These are phyloP conservation scores for Leptopilina clavipes DNA, from an alignment of 1,140 invertebrate genomes.

Conservation along the genomic window DNA sequence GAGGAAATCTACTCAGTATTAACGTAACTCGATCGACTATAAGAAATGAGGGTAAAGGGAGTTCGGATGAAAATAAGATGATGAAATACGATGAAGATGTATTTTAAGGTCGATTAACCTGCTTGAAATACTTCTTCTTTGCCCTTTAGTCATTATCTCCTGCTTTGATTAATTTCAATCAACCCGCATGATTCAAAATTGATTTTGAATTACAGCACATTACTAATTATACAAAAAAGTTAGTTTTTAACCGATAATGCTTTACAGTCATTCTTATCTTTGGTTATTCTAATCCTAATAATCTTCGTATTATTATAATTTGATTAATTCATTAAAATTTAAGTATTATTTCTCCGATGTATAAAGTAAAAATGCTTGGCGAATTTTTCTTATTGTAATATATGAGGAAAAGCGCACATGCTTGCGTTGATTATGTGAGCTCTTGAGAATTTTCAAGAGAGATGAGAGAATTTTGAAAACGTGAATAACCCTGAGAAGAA, in stretches of 20 bases:
- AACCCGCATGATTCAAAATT: conserved; percentile 20
- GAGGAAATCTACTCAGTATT: background rate
- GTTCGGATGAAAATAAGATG: background rate
- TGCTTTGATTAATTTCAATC: conserved; percentile 9
- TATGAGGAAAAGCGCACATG: conserved; percentile 10
- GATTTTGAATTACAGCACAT: background rate
- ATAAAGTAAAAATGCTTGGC: too few relatives aligned
- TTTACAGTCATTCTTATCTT: background rate
- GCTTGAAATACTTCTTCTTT: conserved; percentile 1
- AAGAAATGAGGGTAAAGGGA: conserved; percentile 12
- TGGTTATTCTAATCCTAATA: too few relatives aligned
- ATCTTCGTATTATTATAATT: too few relatives aligned
- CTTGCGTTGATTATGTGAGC: background rate
- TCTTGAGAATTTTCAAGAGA: conserved; percentile 8
- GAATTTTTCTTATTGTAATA: background rate
- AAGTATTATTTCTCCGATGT: too few relatives aligned
- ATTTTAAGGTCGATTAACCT: conserved; percentile 19
- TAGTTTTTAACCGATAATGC: background rate
- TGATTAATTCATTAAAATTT: too few relatives aligned
- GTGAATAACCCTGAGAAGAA: conserved; percentile 8
- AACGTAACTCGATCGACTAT: conserved; percentile 1
- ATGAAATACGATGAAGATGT: conserved; percentile 30
- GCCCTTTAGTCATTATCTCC: conserved; percentile 19
- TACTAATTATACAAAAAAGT: background rate
- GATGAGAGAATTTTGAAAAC: conserved; percentile 20